Evolutionary conservation across 2,113 vertebrate genomes (phyloP).

Genomic region (Chamaea fasciata): DNA sequence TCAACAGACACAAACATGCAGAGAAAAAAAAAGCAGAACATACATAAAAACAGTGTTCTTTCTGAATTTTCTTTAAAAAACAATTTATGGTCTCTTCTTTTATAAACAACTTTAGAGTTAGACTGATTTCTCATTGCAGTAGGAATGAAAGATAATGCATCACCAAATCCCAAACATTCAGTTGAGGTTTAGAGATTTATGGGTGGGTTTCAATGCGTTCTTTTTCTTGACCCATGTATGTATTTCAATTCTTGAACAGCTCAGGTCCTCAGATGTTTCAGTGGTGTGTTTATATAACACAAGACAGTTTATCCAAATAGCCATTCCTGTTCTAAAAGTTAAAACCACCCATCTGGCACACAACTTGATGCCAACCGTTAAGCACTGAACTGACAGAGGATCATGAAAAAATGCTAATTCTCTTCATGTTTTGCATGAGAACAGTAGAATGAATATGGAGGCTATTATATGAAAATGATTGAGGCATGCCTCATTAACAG

Average conservation of each 20-base stretch:
- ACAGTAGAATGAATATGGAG: neutral
- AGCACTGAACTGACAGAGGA: neutral
- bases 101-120: neutral
- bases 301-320: constrained; percentile 47
- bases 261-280: neutral
- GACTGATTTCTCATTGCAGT: neutral
- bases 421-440: constrained; percentile 9
- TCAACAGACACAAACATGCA: neutral
- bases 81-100: neutral
- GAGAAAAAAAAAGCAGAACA: neutral
- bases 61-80: neutral
- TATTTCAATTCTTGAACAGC: neutral
- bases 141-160: neutral
- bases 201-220: neutral
- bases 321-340: constrained; percentile 45
- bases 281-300: constrained; percentile 4
- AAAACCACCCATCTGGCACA: constrained; percentile 62
- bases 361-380: constrained; percentile 51
- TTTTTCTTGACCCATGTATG: neutral
- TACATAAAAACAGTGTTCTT: neutral
- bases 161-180: neutral
- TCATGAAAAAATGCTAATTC: constrained; percentile 39
- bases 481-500: constrained; percentile 23
- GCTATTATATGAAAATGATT: constrained; percentile 34
- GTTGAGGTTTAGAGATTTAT: fast-evolving